These are phyloP conservation scores for Neoniphon sammara DNA, from an alignment of 2,797 vertebrate genomes.

Conservation along the genomic window DNA sequence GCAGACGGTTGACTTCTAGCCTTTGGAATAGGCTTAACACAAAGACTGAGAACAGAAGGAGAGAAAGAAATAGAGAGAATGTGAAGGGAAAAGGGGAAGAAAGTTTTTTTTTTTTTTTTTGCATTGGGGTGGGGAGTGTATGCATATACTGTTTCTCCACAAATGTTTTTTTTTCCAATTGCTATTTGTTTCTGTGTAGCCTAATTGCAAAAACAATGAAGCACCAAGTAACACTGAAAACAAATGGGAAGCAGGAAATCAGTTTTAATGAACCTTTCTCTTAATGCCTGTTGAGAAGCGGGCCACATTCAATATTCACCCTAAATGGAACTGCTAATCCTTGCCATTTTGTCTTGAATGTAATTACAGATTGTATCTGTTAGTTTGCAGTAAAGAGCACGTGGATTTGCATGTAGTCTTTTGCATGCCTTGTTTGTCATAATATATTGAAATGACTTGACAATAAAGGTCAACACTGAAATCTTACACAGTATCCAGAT, in stretches of 20 bases:
- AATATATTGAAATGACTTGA: background rate
- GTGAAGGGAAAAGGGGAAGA: background rate
- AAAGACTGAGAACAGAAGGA: constrained; percentile 15
- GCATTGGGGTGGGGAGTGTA: background rate
- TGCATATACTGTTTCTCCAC: background rate
- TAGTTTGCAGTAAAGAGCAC: background rate
- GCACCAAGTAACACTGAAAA: constrained; percentile 14
- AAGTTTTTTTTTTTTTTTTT: background rate
- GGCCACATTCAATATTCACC: constrained; percentile 12
- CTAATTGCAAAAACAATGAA: constrained; percentile 42
- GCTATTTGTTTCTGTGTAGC: constrained; percentile 11
- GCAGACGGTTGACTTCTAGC: constrained; percentile 45
- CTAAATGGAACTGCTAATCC: constrained; percentile 29
- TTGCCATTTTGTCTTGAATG: constrained; percentile 1
- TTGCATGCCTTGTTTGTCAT: background rate
- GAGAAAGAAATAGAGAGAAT: background rate
- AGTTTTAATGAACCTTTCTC: constrained; percentile 48
- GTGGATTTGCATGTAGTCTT: background rate
- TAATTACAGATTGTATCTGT: constrained; percentile 46
- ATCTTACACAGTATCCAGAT: background rate
- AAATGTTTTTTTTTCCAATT: constrained; percentile 3
- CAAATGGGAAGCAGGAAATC: constrained; percentile 11
- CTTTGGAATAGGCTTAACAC: background rate
- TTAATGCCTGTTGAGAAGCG: constrained; percentile 45
- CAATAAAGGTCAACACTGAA: background rate